A percentile compares a stretch with the other conserved stretches of the same genome.
These are phyloP conservation scores for Galerucella pusilla DNA, from an alignment of 2,888 invertebrate genomes.

Conservation along the genomic window DNA sequence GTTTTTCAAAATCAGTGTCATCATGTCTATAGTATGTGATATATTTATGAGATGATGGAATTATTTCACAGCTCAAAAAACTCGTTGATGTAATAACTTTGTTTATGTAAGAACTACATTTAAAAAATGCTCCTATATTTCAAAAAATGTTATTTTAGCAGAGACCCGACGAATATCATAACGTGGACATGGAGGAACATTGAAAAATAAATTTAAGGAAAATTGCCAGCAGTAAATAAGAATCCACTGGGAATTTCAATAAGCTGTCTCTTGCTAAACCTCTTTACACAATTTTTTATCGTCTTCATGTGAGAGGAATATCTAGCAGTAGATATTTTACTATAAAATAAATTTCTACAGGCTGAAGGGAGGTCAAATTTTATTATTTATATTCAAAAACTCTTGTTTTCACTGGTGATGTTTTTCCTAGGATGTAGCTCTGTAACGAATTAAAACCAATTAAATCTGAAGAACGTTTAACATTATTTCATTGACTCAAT, in stretches of 20 bases:
- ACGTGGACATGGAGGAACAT: constrained; percentile 11
- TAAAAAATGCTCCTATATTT: neutral
- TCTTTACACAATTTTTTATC: constrained; percentile 17
- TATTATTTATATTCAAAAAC: neutral
- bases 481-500: too few species aligned
- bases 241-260: constrained; percentile 8
- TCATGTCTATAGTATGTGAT: too few species aligned
- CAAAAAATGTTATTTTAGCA: neutral
- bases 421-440: too few species aligned
- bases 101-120: neutral
- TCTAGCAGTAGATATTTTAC: neutral
- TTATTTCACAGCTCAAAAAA: too few species aligned
- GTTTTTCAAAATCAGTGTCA: too few species aligned
- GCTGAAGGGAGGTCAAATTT: neutral
- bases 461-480: too few species aligned
- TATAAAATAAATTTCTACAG: neutral
- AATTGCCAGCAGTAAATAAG: constrained; percentile 16
- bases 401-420: neutral
- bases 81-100: neutral
- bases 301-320: constrained; percentile 7
- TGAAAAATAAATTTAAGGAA: constrained; percentile 10
- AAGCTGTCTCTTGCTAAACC: constrained; percentile 14
- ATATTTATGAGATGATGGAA: too few species aligned
- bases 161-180: constrained; percentile 6
- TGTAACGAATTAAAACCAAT: too few species aligned